A percentile compares a stretch with the other conserved stretches of the same genome.
These are phyloP conservation scores for Lophotis ruficrista DNA, from an alignment of 2,113 vertebrate genomes.

Conservation along the genomic window DNA sequence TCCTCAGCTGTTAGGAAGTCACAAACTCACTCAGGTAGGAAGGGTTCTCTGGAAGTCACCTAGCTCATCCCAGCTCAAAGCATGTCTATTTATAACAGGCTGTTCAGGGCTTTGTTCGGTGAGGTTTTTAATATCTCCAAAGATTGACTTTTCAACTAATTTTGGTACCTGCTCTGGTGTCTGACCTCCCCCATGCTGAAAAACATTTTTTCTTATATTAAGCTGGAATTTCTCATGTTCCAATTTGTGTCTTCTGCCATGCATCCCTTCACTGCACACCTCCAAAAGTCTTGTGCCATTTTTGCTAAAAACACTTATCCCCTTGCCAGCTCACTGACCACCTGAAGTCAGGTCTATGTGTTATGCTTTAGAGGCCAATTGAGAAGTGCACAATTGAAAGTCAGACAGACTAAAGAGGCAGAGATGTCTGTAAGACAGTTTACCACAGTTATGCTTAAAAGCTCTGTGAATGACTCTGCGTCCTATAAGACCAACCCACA, in stretches of 20 bases:
- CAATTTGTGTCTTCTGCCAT: neutral
- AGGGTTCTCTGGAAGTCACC: neutral
- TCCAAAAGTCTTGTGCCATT: neutral
- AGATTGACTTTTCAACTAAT: neutral
- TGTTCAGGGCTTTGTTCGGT: neutral
- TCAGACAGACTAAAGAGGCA: neutral
- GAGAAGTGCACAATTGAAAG: neutral
- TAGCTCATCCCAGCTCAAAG: neutral
- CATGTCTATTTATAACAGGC: neutral
- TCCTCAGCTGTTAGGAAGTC: neutral
- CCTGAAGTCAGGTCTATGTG: neutral
- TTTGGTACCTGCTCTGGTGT: neutral
- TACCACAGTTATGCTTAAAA: neutral
- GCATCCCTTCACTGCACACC: accelerated
- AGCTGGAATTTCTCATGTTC: neutral
- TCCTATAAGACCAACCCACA: neutral
- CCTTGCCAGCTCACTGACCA: neutral
- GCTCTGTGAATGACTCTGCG: neutral
- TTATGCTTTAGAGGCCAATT: neutral
- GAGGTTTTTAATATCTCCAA: neutral
- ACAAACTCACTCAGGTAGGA: neutral
- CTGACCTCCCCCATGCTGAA: neutral
- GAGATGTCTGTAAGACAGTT: neutral
- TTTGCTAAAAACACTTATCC: neutral
- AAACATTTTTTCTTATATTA: neutral